Evolutionary conservation across 2,888 invertebrate genomes (phyloP), one percentile per base, ranked within the genome.

Genomic region (Isoperla grammatica): DNA sequence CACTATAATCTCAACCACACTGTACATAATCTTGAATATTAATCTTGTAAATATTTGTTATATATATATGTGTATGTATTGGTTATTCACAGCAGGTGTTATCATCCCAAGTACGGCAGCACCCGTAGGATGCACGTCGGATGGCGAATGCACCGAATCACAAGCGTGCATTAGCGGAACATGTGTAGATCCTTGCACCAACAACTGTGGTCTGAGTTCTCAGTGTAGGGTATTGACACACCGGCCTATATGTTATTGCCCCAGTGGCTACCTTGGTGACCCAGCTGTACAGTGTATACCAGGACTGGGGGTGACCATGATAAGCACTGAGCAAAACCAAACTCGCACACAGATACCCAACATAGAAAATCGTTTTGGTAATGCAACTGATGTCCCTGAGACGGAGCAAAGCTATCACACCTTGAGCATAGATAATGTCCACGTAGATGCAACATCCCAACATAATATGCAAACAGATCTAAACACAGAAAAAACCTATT

Each of bases 91-190:
- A 77, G 76, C 74, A 68, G 72, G 71, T 72, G 67, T 64, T 65
- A 63, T 49, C 63, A 57, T 50, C 49, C 29, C 61, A 58, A 63
- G 61, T 56, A 61, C 63, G 56, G 45, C 61, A 56, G 56, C 68
- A 67, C 67, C 69, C 57, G 67, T 85, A 76, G 86, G 87, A 71
- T 91, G 90, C 79, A 83, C 86, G 76, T 86, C 86, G 73, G 88
- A 90, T 77, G 85, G 84, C 72, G 88, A 91, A 77, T 91, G 91
- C 78, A 86, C 87, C 77, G 85, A 86, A 72, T 85, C 81, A 67
- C 87, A 89, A 79, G 87, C 88, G 71, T 91, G 91, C 77, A 87
- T 87, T 76, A 86, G 86, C 82, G 87, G 86, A 70, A 76, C 84
- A 69, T 91, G 90, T 77, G 85, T 86, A 75, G 85, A 90, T 76